A percentile compares a stretch with the other conserved stretches of the same genome.
Evolutionary conservation across 2,797 vertebrate genomes (phyloP).

Genomic region (Lerista edwardsae): DNA sequence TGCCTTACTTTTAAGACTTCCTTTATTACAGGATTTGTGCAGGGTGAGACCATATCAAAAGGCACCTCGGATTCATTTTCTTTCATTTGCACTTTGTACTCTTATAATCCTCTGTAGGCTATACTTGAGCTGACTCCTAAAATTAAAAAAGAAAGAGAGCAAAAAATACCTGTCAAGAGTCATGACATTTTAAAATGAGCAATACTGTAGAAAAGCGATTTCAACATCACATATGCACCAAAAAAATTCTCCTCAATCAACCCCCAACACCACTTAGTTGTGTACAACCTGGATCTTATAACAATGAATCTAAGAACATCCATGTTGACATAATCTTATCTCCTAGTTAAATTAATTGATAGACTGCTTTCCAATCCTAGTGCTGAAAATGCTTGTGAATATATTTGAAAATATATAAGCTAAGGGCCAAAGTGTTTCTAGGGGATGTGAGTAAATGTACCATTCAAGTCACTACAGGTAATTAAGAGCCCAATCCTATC

Average conservation of each 20-base stretch:
- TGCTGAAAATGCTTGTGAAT: not conserved
- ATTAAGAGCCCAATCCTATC: too few species aligned
- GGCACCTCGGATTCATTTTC: slow-evolving; percentile 29
- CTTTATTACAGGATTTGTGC: slow-evolving; percentile 27
- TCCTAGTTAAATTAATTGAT: not conserved
- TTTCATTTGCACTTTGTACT: slow-evolving; percentile 39
- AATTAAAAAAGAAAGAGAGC: slow-evolving; percentile 6
- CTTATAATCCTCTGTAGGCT: slow-evolving; percentile 15
- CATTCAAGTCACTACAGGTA: too few species aligned
- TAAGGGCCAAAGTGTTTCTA: too few species aligned
- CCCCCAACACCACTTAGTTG: not conserved
- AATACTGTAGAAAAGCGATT: not conserved
- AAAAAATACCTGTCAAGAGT: slow-evolving; percentile 10
- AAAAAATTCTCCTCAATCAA: not conserved
- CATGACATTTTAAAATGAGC: slow-evolving; percentile 14
- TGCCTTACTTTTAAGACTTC: slow-evolving; percentile 16
- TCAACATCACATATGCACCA: not conserved
- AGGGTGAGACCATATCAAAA: slow-evolving; percentile 12
- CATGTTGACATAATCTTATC: not conserved
- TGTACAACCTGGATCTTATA: not conserved
- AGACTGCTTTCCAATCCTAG: not conserved
- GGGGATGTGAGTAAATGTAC: too few species aligned
- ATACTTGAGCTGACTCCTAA: slow-evolving; percentile 19
- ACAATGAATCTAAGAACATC: not conserved
- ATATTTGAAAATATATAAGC: not conserved